Evolutionary conservation across 1,140 invertebrate genomes (phyloP).

Genomic region (Zaprionus vittiger): DNA sequence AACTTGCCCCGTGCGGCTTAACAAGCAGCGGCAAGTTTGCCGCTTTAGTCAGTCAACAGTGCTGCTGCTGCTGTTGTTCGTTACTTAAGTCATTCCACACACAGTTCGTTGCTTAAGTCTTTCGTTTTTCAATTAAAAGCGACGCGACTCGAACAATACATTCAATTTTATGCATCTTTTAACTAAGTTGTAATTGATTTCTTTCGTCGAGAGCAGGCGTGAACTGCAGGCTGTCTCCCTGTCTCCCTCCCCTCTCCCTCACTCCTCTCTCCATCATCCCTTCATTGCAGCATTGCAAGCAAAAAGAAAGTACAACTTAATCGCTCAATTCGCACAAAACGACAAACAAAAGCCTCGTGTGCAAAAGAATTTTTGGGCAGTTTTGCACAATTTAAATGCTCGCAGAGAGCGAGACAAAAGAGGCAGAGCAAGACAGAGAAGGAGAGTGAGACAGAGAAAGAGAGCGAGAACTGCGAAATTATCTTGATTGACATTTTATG

Average conservation of each 20-base stretch:
- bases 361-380: slow-evolving; percentile 14
- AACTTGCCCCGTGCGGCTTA: slow-evolving; percentile 12
- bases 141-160: slow-evolving; percentile 49
- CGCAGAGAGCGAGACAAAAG: neutral
- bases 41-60: slow-evolving; percentile 27
- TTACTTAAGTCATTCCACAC: slow-evolving; percentile 33
- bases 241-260: neutral
- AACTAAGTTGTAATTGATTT: slow-evolving; percentile 65
- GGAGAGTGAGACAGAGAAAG: neutral
- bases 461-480: slow-evolving; percentile 38
- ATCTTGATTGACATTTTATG: slow-evolving; percentile 67
- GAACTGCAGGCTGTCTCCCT: slow-evolving; percentile 28
- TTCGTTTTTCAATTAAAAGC: slow-evolving; percentile 59
- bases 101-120: neutral
- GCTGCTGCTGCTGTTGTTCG: slow-evolving; percentile 16
- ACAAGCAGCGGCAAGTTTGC: slow-evolving; percentile 35
- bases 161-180: slow-evolving; percentile 62
- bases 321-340: slow-evolving; percentile 54
- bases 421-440: neutral
- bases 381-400: slow-evolving; percentile 27
- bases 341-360: slow-evolving; percentile 11
- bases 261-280: neutral
- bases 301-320: slow-evolving; percentile 66
- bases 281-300: neutral
- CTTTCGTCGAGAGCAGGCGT: slow-evolving; percentile 41